Percentiles rank a stretch among this genome's conserved stretches.
phyloP scores from a whole-genome alignment of 2,888 invertebrate species.

The Habroteleia sp. region DNA sequence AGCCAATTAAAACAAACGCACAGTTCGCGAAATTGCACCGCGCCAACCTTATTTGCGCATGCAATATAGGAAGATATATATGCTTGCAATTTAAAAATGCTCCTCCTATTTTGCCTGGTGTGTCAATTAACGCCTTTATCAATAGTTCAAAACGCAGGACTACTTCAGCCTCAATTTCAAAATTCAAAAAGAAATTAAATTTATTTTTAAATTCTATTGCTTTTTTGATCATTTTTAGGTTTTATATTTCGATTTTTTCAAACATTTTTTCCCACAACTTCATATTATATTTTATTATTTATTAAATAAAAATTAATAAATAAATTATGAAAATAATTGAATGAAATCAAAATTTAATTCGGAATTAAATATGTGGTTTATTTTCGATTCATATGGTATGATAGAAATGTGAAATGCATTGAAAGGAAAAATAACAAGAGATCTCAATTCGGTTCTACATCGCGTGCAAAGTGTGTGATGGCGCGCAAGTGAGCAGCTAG shows the following conservation, averaged over 20 bases:
- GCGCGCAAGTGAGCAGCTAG: constrained; percentile 33
- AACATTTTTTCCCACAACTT: too few species aligned
- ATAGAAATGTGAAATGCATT: too few species aligned
- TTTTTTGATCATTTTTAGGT: too few species aligned
- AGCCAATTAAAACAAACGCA: constrained; percentile 67
- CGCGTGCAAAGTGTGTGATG: constrained; percentile 44
- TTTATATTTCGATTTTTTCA: too few species aligned
- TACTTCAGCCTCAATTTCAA: constrained; percentile 5
- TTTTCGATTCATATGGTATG: too few species aligned
- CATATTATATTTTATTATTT: too few species aligned
- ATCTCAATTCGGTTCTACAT: constrained; percentile 28
- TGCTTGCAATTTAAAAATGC: constrained; percentile 39
- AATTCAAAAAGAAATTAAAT: too few species aligned
- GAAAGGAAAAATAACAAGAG: constrained; percentile 27
- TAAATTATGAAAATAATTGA: too few species aligned
- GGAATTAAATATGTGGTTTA: too few species aligned
- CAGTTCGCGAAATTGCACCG: constrained; percentile 58
- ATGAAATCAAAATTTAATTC: too few species aligned
- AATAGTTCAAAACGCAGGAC: constrained; percentile 18
- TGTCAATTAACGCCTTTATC: constrained; percentile 32
- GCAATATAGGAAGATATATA: constrained; percentile 42
- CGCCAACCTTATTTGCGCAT: constrained; percentile 47
- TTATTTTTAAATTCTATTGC: too few species aligned
- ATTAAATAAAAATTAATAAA: too few species aligned
- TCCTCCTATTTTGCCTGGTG: constrained; percentile 4